Evolutionary conservation across 1,140 invertebrate species (phyloP), one percentile per base, ranked within the genome.

Genomic region (Zaprionus taronus): DNA sequence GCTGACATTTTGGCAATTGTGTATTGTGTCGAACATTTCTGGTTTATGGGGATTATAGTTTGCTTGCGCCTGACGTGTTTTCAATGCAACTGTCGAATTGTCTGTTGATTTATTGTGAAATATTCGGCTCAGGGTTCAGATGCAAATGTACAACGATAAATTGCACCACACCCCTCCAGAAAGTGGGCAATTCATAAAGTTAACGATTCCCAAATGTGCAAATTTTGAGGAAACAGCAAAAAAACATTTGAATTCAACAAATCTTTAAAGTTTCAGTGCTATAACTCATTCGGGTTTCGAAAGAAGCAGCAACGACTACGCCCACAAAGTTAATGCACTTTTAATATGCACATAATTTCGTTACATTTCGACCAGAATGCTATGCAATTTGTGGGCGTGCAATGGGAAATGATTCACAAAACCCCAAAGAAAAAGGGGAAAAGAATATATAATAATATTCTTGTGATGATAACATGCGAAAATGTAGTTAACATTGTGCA

Each of bases 401-500:
- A 66, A 66, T 67, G 66, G 53, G 26, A 71, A 51, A 49, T 11
- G 31, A 34, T 34, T 6, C 70, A 74, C 28, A 68, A 77, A 61
- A 76, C 26, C 41, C 51, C 60, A 4, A 14, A 22, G 5, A 24
- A 24, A 51, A 11, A 17, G 47, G 20, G 4, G 47, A 22, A 62
- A 63, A 51, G 31, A 53, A 85, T 64, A 77, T 66, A 83, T 66
- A 83, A 82, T 83, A 72, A 74, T 79, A 66, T 53, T 34, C 38
- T 55, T 70, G 78, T 62, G 81, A 55, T 58, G 77, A 79, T 62
- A 90, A 81, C 84, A 84, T 75, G 84, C 70, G 71, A 83, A 83
- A 83, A 89, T 83, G 81, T 87, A 84, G 80, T 87, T 87, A 87
- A 87, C 83, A 89, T 87, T 89, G 47, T 51, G 83, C 83, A 87